Conservation (phyloP, 2,888 invertebrate species). For the Watsonalla binaria region DNA sequence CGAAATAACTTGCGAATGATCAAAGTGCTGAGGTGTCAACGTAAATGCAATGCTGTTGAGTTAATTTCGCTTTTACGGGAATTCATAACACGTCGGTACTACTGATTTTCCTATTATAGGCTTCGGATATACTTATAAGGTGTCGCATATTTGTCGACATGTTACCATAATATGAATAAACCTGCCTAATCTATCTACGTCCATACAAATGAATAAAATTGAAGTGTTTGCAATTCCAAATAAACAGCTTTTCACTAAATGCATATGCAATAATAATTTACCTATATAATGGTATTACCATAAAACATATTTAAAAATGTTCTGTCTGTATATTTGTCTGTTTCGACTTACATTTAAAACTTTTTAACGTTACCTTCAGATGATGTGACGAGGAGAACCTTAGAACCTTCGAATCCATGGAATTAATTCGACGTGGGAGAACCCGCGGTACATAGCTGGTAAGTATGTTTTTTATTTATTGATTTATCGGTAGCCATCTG, state of each 20-base stretch:
- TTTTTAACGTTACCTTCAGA: no score
- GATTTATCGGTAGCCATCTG: not conserved
- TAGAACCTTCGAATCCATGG: no score
- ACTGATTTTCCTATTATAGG: constrained; percentile 14
- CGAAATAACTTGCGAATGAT: constrained; percentile 61
- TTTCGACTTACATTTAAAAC: no score
- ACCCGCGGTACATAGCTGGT: not conserved
- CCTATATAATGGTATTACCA: no score
- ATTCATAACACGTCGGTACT: constrained; percentile 33
- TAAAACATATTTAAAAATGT: no score
- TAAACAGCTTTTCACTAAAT: no score
- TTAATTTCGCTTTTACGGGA: constrained; percentile 57
- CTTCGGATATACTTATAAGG: constrained; percentile 4
- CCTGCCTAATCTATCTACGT: not conserved
- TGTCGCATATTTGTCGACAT: not conserved
- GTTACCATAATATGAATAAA: not conserved
- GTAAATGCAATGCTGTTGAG: constrained; percentile 59
- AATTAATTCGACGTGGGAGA: not conserved
- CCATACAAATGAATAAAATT: not conserved
- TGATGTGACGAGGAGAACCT: no score
- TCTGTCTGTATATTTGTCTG: no score
- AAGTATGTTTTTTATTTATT: not conserved
- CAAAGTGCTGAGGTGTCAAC: constrained; percentile 63
- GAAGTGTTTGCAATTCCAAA: no score
- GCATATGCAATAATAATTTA: no score